Evolutionary conservation across 2,113 vertebrate species (phyloP), one percentile per base, ranked within the genome.

Genomic region (Malurus cyaneus): DNA sequence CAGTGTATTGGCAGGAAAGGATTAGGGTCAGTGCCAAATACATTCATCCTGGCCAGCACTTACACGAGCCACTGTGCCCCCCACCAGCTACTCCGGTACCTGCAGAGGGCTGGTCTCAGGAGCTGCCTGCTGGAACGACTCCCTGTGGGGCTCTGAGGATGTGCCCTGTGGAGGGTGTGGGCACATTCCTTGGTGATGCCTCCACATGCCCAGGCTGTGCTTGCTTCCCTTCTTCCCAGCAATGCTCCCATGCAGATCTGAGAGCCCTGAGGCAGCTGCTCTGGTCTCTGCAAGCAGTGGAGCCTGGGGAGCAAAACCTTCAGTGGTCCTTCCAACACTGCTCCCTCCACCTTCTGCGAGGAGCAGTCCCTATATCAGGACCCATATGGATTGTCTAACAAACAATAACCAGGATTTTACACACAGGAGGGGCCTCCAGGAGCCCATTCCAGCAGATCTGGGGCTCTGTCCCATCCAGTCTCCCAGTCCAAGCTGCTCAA

Each of bases 1-100:
- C 94, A 95, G 54, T 7, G 49, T 70, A 88, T 91, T 86, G 94
- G 88, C 91, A 94, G 80, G 88, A 91, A 94, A 85, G 89, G 56
- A 86, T 83, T 66, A 83, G 41, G 67, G 92, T 46, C 9, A 1
- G 66, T 86, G 92, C 95, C 95, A 96, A 92, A 67, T 2, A 4
- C 50, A 19, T 92, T 88, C 72, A 85, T 61, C 46, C 69, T 3
- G 8, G 59, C 86, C 89, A 86, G 74, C 1, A 2, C 56, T 86
- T 59, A 24, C 79, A 64, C 17, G 34, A 92, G 61, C 76, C 72
- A 77, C 70, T 7, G 3, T 12, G 12, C 42, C 53, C 36, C 79
- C 66, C 71, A 60, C 70, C 81, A 87, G 69, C 59, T 7, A 0
- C 60, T 61, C 61, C 0, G 0, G 60, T 61, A 67, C 91, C 84